These are phyloP conservation scores for Trachops cirrhosus DNA, from an alignment of 2,797 vertebrate species.

Conservation along the genomic window DNA sequence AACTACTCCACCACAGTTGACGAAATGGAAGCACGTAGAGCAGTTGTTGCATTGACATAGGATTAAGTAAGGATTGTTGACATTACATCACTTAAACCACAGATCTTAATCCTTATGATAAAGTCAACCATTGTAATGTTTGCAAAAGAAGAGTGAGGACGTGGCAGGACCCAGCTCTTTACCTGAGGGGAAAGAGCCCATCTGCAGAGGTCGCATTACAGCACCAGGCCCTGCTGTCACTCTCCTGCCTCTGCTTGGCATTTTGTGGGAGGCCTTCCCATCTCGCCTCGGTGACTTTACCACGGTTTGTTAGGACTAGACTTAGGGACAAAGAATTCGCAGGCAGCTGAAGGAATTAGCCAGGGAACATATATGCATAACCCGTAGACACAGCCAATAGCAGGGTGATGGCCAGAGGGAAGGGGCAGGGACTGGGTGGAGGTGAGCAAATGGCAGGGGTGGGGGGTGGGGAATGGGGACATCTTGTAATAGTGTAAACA, in stretches of 20 bases:
- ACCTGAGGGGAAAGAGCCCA: not conserved
- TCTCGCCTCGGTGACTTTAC: not conserved
- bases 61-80: not conserved
- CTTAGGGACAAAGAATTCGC: not conserved
- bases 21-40: not conserved
- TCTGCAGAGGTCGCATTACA: not conserved
- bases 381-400: not conserved
- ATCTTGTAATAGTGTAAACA: not conserved
- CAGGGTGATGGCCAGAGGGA: not conserved
- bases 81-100: not conserved
- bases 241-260: not conserved
- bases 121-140: not conserved
- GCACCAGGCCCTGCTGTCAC: not conserved
- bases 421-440: not conserved
- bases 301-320: not conserved
- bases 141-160: constrained; percentile 17
- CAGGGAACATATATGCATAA: not conserved
- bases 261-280: not conserved
- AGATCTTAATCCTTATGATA: not conserved
- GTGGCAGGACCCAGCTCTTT: not conserved
- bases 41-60: not conserved
- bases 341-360: not conserved
- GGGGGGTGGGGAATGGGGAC: too few relatives aligned
- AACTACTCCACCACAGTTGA: not conserved
- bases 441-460: not conserved